A percentile compares a stretch with the other conserved stretches of the same genome.
phyloP scores from a whole-genome alignment of 2,113 vertebrate species.

The Zingel zingel region DNA sequence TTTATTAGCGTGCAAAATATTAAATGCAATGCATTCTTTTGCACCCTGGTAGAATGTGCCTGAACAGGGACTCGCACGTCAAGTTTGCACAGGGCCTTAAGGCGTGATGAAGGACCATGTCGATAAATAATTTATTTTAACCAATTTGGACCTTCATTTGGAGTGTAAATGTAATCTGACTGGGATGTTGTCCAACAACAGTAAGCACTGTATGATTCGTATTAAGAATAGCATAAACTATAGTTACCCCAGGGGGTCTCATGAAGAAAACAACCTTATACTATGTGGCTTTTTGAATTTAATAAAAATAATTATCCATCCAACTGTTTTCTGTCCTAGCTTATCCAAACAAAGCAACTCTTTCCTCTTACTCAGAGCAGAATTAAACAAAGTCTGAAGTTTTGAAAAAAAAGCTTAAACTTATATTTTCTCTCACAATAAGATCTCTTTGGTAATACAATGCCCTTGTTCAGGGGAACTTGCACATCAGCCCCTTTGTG shows the following conservation, averaged over 20 bases:
- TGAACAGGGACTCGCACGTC: too few relatives aligned
- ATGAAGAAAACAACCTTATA: background rate
- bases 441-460: background rate
- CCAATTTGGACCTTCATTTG: background rate
- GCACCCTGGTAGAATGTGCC: too few relatives aligned
- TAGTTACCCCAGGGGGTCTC: too few relatives aligned
- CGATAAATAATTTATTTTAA: too few relatives aligned
- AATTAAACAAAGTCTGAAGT: background rate
- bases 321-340: background rate
- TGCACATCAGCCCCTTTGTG: conserved; percentile 55
- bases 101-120: too few relatives aligned
- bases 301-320: background rate
- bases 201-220: too few relatives aligned
- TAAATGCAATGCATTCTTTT: too few relatives aligned
- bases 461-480: conserved; percentile 15
- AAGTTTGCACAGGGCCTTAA: too few relatives aligned
- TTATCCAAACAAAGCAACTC: background rate
- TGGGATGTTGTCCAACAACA: too few relatives aligned
- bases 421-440: background rate
- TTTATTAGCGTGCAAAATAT: too few relatives aligned
- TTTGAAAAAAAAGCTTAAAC: background rate
- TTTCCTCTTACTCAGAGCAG: background rate
- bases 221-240: too few relatives aligned
- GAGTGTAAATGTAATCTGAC: background rate
- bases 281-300: background rate